Evolutionary conservation across 2,888 invertebrate genomes (phyloP), one percentile per base, ranked within the genome.

Genomic region (Odontocerum albicorne): DNA sequence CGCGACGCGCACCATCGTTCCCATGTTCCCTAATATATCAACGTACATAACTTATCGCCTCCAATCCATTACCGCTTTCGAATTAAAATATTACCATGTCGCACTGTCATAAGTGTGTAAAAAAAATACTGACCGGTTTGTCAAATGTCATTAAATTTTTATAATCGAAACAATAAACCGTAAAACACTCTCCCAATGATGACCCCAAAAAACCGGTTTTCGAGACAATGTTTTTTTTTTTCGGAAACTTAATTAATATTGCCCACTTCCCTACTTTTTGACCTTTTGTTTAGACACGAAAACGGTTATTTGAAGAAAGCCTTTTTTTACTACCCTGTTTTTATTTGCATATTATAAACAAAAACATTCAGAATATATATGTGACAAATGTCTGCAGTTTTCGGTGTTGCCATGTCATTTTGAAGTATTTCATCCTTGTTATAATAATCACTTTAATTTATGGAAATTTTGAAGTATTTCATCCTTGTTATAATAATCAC

Each of bases 141-240:
- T n/a, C 31, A 31, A 32, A 32, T 16, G 44, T 44, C 44, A 32
- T 44, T 44, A 44, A 44, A 31, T 8, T n/a, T 16, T 17, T 15
- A 17, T n/a, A 44, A 44, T 44, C 10, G 6, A 27, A 13, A 27
- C 43, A 43, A 43, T 27, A 43, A 44, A 42, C 44, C 19, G 6
- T 7, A 15, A 36, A 36, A n/a, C 12, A 36, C 31, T 17, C 17
- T 3, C n/a, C 17, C 15, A 12, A 33, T 33, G 16, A 19, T 46
- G 46, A 35, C 46, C 46, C 46, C 19, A 27, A 8, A 15, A 13
- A 44, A 46, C 46, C n/a, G 35, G 46, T 46, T 46, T 21, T 13
- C 31, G 10, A 44, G 32, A 46, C 46, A 46, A 20, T 19, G 10
- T 10, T 4, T 27, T 7, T 4, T 27, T 10, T 27, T 27, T 27